Evolutionary conservation across 1,140 invertebrate genomes (phyloP), one percentile per base, ranked within the genome.

Genomic region (Drosophila lini): DNA sequence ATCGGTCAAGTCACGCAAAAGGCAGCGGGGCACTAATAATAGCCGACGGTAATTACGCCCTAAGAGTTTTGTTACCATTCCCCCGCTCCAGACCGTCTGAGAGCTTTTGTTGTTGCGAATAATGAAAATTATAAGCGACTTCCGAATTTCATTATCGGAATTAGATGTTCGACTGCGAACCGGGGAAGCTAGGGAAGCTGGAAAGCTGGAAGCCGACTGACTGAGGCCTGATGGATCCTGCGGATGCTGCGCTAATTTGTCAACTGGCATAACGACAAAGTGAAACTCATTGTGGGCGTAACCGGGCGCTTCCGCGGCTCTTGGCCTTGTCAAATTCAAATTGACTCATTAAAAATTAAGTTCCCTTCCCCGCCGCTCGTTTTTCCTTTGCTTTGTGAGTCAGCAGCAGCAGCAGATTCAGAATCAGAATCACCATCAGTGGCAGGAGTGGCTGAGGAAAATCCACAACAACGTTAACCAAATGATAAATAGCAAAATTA

Each of bases 301-400:
- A 73, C 69, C 57, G 34, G 69, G 44, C 56, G 55, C 50, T 69
- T 74, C 40, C 50, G 57, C 25, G 67, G 53, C 73, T 60, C 76
- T 77, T 80, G 70, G 84, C 80, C 80, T 84, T 89, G 84, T 89
- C 81, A 89, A 89, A 89, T 89, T 89, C 84, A 89, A 89, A 89
- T 89, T 89, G 84, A 83, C 80, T 89, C 84, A 89, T 89, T 89
- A 84, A 89, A 89, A 89, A 89, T 89, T 89, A 89, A 89, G 84
- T 89, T 89, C 74, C 68, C 56, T 10, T 25, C 11, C 74, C 34
- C 25, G 11, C 25, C 16, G 38, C 25, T 15, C 38, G 8, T 36
- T 19, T 32, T 38, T 38, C 36, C 19, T 34, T 40, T 58, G 56
- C 74, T 78, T 71, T 78, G 74, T 78, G 65, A 79, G 69, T 50